Base-by-base conservation (phyloP, 2,113 vertebrate genomes). In the Cyanoliseus patagonus region DNA sequence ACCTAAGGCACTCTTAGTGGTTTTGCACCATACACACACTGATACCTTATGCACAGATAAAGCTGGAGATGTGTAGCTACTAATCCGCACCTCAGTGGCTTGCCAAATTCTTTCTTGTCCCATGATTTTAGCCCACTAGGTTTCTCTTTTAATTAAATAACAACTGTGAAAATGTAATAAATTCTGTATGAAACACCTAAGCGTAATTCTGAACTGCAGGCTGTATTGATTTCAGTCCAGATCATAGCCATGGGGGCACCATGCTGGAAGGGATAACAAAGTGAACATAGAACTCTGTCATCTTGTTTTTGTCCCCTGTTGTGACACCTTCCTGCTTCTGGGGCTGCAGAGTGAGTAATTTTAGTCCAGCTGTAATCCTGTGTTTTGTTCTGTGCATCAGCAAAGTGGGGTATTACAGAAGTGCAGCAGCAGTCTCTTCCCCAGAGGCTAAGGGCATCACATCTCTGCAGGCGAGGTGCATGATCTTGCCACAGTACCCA, bases 111-210 rank as follows among this genome's bases (percentile, higher is more conserved):
- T 94, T 94, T 91, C 89, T 94, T 92, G 64, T 41, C n/a, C 57
- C n/a, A 23, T 90, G 64, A 88, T 92, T 96, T 91, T 94, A 82
- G 39, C 63, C 66, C 51, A 33, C 68, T 85, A 53, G 47, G 90
- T 88, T 94, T 91, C 73, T 96, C 67, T 76, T 96, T 90, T 82
- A 96, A 85, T 94, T 94, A 94, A 88, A 30, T 79, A 94, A 82
- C 17, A 64, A 89, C 90, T 86, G 47, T 94, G 86, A 96, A 91
- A 93, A 92, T 93, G 33, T 78, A 83, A 73, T 93, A 85, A 93
- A 83, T 87, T 83, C 42, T 90, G 25, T 68, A 57, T 44, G 59
- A 92, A 92, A 88, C 47, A 61, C 15, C 44, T 61, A 77, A 72
- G 39, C 14, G 31, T 76, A n/a, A 24, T 95, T 74, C 55, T 68